Percentiles rank a stretch among this genome's conserved stretches.
Evolutionary conservation across 2,113 vertebrate species (phyloP).

Genomic region (Sula dactylatra): DNA sequence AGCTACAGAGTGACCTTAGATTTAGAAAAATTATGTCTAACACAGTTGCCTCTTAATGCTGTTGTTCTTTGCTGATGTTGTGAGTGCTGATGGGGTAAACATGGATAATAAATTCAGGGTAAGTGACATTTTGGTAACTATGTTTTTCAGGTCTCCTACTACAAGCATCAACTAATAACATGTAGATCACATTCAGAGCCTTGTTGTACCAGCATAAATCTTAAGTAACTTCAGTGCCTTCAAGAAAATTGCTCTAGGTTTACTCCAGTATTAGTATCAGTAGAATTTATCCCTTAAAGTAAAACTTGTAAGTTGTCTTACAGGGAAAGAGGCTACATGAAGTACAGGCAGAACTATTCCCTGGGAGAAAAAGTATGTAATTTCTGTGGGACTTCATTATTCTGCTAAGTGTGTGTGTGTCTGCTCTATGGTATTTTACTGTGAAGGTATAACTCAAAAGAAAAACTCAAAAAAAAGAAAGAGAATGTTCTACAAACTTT

Average conservation of each 20-base stretch:
- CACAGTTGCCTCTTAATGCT: background rate
- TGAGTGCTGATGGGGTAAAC: background rate
- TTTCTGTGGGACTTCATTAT: slow-evolving; percentile 61
- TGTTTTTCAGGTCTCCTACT: background rate
- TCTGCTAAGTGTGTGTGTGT: slow-evolving; percentile 25
- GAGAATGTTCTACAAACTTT: background rate
- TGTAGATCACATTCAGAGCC: background rate
- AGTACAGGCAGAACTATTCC: slow-evolving; percentile 33
- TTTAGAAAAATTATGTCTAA: background rate
- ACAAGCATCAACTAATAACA: background rate
- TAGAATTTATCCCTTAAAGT: background rate
- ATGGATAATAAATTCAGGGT: background rate
- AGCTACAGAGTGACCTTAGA: background rate
- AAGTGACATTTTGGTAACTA: background rate
- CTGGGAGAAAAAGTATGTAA: slow-evolving; percentile 7
- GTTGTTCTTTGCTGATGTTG: background rate
- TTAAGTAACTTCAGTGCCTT: background rate
- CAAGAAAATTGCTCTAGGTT: background rate
- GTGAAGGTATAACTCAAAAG: slow-evolving; percentile 52
- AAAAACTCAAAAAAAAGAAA: slow-evolving; percentile 21
- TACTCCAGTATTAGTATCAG: background rate
- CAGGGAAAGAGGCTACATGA: slow-evolving; percentile 12
- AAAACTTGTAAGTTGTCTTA: background rate
- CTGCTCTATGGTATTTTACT: slow-evolving; percentile 70
- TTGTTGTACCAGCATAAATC: background rate